Evolutionary conservation across 2,888 invertebrate species (phyloP).

Genomic region (Lepetodrilus schrolli): DNA sequence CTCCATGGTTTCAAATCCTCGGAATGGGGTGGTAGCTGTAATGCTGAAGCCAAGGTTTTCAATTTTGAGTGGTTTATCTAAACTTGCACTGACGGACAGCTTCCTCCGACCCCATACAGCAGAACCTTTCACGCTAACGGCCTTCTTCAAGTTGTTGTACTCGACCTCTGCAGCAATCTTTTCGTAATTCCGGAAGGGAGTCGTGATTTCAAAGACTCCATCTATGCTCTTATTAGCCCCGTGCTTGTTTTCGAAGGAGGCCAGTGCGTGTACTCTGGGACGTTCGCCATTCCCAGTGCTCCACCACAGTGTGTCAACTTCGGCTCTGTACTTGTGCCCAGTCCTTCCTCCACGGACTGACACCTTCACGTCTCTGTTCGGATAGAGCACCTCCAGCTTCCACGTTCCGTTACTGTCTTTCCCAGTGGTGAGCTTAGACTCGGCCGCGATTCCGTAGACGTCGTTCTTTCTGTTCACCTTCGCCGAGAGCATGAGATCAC

Average conservation of each 20-base stretch:
- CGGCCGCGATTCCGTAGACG: not conserved
- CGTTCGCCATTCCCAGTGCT: not conserved
- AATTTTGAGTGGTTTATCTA: constrained; percentile 50
- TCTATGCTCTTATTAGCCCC: constrained; percentile 20
- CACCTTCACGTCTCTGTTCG: not conserved
- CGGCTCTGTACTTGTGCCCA: not conserved
- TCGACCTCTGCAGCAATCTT: constrained; percentile 38
- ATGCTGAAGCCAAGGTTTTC: constrained; percentile 44
- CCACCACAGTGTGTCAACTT: constrained; percentile 2
- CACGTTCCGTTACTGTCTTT: not conserved
- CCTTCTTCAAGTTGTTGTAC: constrained; percentile 40
- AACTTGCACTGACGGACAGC: constrained; percentile 49
- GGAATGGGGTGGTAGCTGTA: constrained; percentile 52
- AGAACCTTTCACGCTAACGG: constrained; percentile 44
- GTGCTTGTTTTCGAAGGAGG: not conserved
- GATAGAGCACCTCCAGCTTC: not conserved
- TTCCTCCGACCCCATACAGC: constrained; percentile 49
- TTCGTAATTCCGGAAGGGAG: constrained; percentile 39
- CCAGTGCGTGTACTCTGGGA: not conserved
- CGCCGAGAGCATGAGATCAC: not conserved
- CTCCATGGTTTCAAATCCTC: constrained; percentile 42
- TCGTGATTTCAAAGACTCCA: constrained; percentile 42
- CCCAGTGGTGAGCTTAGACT: not conserved
- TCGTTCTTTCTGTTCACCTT: not conserved
- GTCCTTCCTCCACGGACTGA: not conserved